Base-by-base conservation (phyloP, 1,140 invertebrate genomes). In the Halyomorpha halys region DNA sequence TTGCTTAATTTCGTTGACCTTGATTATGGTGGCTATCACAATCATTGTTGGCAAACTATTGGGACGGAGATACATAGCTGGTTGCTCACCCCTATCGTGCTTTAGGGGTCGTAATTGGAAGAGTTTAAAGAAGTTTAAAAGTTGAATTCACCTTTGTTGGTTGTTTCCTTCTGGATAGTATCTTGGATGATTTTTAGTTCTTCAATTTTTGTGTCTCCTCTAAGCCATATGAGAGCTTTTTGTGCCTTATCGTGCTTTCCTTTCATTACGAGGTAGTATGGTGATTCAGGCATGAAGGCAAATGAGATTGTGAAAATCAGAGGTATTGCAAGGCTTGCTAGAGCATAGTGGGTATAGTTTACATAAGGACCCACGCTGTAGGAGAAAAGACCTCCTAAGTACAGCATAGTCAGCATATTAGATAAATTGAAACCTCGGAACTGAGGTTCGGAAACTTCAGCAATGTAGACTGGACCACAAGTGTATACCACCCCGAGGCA, bases 381-480 rank as follows among this genome's bases (percentile, higher is more conserved):
- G 27, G 27, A 30, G 8, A 30, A 30, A 8, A 94, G 72, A 66
- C 92, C 83, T 8, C 93, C 93, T n/a, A 87, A 67, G 9, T 82
- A 81, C 47, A 86, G 82, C 70, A 39, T 47, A 44, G 61, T 62
- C 49, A 56, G 65, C 19, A 66, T 62, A 47, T 51, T n/a, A 23
- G 60, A 53, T 49, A 18, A 54, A 0, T 70, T 18, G 1, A 66
- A 59, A 3, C 70, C 70, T 1, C 70, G 53, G 18, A 69, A 75
- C 9, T 67, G 47, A n/a, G 67, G 54, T 11, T 65, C 64, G 16
- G 70, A 84, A 51, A 92, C 90, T 76, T 94, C 90, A 30, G 89
- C 89, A 65, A 89, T 82, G 73, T 93, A 94, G 79, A 93, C 86
- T 0, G 90, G 89, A 4, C 84, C 79, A 16, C 84, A 81, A 0